Percentiles rank a stretch among this genome's conserved stretches.
These are phyloP conservation scores for Aporophyla nigra DNA, from an alignment of 2,888 invertebrate genomes.

Conservation along the genomic window DNA sequence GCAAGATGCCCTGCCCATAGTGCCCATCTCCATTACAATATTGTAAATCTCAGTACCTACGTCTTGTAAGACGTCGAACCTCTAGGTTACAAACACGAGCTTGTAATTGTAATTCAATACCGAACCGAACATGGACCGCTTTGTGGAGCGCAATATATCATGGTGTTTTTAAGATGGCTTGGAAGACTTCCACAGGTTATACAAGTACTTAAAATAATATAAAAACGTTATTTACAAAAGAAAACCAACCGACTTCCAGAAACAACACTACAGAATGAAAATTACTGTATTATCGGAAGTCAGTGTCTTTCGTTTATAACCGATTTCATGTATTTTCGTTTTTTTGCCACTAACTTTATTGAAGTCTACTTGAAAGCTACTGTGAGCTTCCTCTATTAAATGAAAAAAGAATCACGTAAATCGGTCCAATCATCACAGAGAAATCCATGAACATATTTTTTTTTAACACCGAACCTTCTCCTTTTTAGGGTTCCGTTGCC, in stretches of 20 bases:
- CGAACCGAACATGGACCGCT: neutral
- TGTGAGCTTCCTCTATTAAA: too few species aligned
- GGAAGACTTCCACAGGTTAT: too few species aligned
- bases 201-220: neutral
- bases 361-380: too few species aligned
- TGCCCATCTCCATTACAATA: constrained; percentile 19
- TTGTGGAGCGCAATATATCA: neutral
- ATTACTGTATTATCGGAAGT: too few species aligned
- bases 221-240: neutral
- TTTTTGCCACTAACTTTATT: too few species aligned
- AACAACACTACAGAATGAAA: too few species aligned
- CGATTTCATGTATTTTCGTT: too few species aligned
- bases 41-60: constrained; percentile 3
- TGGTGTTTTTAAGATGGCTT: neutral
- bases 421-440: too few species aligned
- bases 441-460: too few species aligned
- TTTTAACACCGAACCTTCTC: neutral
- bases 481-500: too few species aligned
- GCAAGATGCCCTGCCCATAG: neutral
- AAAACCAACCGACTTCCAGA: neutral
- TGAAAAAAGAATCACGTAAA: too few species aligned
- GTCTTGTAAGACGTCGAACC: constrained; percentile 28
- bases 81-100: constrained; percentile 23
- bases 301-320: too few species aligned
- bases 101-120: constrained; percentile 50